Evolutionary conservation across 2,888 invertebrate genomes (phyloP).

Genomic region (Erpobdella octoculata): DNA sequence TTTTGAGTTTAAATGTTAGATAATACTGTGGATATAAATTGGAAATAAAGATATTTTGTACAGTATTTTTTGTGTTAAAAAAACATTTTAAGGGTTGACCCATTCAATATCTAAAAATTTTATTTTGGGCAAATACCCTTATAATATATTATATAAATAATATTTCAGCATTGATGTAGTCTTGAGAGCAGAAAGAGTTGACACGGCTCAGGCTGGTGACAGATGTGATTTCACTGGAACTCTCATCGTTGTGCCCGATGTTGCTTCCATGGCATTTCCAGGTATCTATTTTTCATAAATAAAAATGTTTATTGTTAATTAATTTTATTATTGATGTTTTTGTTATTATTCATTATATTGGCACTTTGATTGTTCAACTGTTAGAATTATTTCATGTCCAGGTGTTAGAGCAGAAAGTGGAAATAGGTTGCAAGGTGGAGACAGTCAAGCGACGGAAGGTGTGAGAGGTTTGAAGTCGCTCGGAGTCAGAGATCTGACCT

Average conservation of each 20-base stretch:
- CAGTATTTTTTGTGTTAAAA: neutral
- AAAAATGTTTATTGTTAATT: neutral
- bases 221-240: constrained; percentile 87
- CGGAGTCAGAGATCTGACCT: constrained; percentile 76
- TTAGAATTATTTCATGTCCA: constrained; percentile 34
- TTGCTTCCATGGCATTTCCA: constrained; percentile 74
- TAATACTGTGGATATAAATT: neutral
- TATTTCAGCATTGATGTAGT: constrained; percentile 72
- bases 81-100: neutral
- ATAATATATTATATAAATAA: neutral
- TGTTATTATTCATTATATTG: neutral
- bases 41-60: neutral
- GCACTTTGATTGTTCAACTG: neutral
- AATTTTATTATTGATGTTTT: neutral
- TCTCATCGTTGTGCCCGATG: constrained; percentile 92
- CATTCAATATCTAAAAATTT: neutral
- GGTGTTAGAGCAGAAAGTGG: constrained; percentile 70
- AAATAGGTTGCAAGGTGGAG: constrained; percentile 59
- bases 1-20: neutral
- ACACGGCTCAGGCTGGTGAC: constrained; percentile 81
- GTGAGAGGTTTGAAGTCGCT: constrained; percentile 76
- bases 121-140: too few relatives aligned
- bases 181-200: constrained; percentile 87
- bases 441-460: constrained; percentile 57
- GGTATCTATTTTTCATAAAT: constrained; percentile 51